These are phyloP conservation scores for Ia io DNA, from an alignment of 2,113 vertebrate genomes.

Conservation along the genomic window DNA sequence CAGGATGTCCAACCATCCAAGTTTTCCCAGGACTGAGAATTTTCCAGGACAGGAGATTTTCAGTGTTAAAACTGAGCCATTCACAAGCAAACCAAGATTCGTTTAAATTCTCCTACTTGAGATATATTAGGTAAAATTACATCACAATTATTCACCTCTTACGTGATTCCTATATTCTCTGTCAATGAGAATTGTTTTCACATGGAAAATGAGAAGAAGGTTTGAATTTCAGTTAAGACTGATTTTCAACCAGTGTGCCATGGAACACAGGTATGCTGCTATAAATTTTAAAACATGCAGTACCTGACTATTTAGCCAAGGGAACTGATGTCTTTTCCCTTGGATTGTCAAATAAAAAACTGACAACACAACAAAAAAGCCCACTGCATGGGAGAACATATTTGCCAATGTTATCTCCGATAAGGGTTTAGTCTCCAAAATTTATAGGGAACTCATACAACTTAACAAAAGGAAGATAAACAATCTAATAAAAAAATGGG, in stretches of 20 bases:
- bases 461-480: too few species aligned
- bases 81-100: neutral
- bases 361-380: neutral
- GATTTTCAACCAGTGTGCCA: neutral
- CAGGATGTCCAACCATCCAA: neutral
- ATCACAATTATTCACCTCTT: neutral
- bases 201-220: neutral
- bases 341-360: neutral
- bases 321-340: neutral
- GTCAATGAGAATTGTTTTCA: conserved; percentile 2
- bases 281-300: neutral
- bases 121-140: neutral
- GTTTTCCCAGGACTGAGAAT: neutral
- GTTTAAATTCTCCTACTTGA: neutral
- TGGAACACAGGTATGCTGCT: neutral
- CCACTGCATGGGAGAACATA: too few species aligned
- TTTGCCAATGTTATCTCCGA: too few species aligned
- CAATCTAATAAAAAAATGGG: too few species aligned
- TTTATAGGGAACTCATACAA: too few species aligned
- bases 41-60: neutral
- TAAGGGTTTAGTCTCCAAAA: too few species aligned
- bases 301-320: neutral
- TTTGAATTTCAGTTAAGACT: neutral
- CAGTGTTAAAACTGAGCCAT: neutral
- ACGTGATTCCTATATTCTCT: neutral